Conservation (phyloP, 2,113 vertebrate species). For the Malaclemys terrapin region DNA sequence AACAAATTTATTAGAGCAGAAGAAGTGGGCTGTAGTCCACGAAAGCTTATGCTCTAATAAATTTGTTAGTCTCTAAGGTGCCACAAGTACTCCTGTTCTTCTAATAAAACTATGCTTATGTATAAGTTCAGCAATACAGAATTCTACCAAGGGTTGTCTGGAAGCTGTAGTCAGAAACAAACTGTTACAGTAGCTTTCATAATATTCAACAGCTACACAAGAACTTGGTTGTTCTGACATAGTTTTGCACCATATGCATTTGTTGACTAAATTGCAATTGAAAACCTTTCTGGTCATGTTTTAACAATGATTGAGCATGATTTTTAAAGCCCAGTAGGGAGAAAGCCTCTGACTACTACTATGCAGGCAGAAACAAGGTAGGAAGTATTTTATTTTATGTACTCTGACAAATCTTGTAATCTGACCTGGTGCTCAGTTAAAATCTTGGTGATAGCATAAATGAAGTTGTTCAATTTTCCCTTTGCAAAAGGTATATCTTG, state of each 20-base stretch:
- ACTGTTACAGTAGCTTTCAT: neutral
- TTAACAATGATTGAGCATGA: neutral
- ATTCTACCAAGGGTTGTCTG: constrained; percentile 35
- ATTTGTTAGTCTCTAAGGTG: too few species aligned
- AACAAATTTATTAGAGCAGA: too few species aligned
- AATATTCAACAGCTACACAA: neutral
- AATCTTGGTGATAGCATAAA: neutral
- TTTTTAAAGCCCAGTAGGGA: neutral
- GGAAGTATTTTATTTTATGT: neutral
- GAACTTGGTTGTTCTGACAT: neutral
- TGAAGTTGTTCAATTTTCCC: neutral
- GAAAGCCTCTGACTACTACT: neutral
- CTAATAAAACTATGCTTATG: fast-evolving
- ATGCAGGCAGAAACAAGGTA: neutral
- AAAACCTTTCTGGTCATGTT: neutral
- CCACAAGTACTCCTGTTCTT: too few species aligned
- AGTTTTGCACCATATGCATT: neutral
- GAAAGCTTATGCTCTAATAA: too few species aligned
- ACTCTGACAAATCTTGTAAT: neutral
- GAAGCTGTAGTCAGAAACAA: neutral
- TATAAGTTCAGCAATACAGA: constrained; percentile 1
- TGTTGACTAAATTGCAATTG: neutral
- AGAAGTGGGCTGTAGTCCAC: too few species aligned
- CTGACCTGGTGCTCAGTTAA: neutral
- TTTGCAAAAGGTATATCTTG: neutral